A percentile compares a stretch with the other conserved stretches of the same genome.
Conservation (phyloP, 2,113 vertebrate species). For the Heloderma charlesbogerti region DNA sequence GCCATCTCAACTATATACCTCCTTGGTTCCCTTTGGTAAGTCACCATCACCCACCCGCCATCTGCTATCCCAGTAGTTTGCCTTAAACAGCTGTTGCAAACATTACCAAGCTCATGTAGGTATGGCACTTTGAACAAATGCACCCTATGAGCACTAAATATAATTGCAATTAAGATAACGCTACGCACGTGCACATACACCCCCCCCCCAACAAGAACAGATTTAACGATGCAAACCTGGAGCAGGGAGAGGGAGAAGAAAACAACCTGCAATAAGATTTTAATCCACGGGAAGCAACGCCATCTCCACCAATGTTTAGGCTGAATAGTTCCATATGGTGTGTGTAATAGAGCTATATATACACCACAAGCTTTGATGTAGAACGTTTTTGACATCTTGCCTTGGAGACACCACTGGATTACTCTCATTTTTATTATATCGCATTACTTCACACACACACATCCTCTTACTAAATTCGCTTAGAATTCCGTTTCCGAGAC, state of each 20-base stretch:
- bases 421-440: background rate
- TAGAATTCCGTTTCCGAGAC: background rate
- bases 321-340: background rate
- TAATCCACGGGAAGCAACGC: background rate
- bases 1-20: background rate
- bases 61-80: background rate
- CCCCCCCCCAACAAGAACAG: too few species aligned
- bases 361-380: background rate
- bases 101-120: background rate
- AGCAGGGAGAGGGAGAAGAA: background rate
- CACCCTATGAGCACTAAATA: background rate
- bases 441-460: background rate
- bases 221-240: background rate
- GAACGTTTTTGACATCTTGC: background rate
- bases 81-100: background rate
- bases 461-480: background rate
- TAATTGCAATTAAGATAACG: background rate
- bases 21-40: background rate
- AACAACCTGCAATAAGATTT: background rate
- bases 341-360: background rate
- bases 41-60: background rate
- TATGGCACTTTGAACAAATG: background rate
- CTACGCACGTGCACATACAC: too few species aligned
- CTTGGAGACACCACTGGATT: background rate
- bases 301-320: too few species aligned